Percentiles rank a stretch among this genome's conserved stretches.
Conservation (phyloP, 2,888 invertebrate genomes). For the Latrodectus elegans region DNA sequence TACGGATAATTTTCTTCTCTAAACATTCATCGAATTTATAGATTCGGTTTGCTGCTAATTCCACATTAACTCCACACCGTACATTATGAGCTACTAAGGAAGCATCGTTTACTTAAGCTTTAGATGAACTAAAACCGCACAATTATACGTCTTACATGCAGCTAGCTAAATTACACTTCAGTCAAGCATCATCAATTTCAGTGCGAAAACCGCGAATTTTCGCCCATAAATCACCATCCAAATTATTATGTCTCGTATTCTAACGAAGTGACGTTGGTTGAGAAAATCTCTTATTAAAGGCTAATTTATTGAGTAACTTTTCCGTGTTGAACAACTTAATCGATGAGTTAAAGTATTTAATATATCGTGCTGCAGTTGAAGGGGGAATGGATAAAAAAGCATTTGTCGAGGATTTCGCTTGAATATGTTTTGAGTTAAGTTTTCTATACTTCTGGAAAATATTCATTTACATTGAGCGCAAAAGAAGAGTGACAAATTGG, state of each 20-base stretch:
- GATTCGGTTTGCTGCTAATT: neutral
- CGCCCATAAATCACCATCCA: conserved; percentile 48
- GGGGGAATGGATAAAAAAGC: too few species aligned
- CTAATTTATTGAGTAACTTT: conserved; percentile 47
- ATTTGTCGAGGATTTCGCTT: too few species aligned
- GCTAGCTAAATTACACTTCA: conserved; percentile 43
- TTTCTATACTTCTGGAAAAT: too few species aligned
- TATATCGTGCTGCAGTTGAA: neutral
- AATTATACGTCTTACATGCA: conserved; percentile 31
- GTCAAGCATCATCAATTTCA: conserved; percentile 46
- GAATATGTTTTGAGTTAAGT: too few species aligned
- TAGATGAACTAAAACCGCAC: conserved; percentile 47
- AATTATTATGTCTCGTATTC: conserved; percentile 64
- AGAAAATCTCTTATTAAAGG: conserved; percentile 49
- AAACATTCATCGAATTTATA: neutral
- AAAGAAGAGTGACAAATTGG: too few species aligned
- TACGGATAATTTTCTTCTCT: neutral
- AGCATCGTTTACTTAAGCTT: conserved; percentile 38
- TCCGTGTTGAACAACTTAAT: conserved; percentile 44
- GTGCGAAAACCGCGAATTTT: conserved; percentile 42
- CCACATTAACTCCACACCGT: conserved; percentile 11
- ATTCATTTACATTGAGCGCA: too few species aligned
- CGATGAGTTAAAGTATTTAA: conserved; percentile 35
- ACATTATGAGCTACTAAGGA: conserved; percentile 25
- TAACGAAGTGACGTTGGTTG: conserved; percentile 33